Evolutionary conservation across 2,888 invertebrate genomes (phyloP).

Genomic region (Panzeria rudis): DNA sequence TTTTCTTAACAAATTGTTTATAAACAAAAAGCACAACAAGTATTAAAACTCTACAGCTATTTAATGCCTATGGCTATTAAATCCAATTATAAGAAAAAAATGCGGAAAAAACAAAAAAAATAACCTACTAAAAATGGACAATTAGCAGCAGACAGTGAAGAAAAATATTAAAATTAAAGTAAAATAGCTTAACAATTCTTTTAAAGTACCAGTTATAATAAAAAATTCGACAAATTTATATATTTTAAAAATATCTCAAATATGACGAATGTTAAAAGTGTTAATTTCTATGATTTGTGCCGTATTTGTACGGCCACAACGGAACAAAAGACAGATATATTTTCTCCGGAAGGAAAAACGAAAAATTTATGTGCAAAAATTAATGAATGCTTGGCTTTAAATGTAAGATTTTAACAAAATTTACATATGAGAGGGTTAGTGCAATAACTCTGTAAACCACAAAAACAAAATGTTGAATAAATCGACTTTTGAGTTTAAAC

Average conservation of each 20-base stretch:
- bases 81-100: neutral
- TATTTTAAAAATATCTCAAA: conserved; percentile 17
- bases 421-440: too few relatives aligned
- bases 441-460: too few relatives aligned
- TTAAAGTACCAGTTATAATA: neutral
- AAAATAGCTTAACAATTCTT: neutral
- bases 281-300: conserved; percentile 89
- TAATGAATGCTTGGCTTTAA: conserved; percentile 85
- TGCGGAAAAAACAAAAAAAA: conserved; percentile 9
- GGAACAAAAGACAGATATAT: conserved; percentile 87
- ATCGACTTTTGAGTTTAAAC: too few relatives aligned
- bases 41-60: neutral
- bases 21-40: conserved; percentile 53
- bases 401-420: conserved; percentile 56
- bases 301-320: conserved; percentile 88
- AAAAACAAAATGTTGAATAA: too few relatives aligned
- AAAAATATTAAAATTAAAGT: conserved; percentile 12
- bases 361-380: conserved; percentile 88
- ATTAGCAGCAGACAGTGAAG: conserved; percentile 44
- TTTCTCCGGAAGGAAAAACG: conserved; percentile 87
- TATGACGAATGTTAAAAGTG: conserved; percentile 87
- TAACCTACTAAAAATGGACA: conserved; percentile 15
- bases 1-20: conserved; percentile 60
- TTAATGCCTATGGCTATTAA: neutral
- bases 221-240: neutral